phyloP scores from a whole-genome alignment of 2,113 vertebrate species.

The Chinchilla lanigera region DNA sequence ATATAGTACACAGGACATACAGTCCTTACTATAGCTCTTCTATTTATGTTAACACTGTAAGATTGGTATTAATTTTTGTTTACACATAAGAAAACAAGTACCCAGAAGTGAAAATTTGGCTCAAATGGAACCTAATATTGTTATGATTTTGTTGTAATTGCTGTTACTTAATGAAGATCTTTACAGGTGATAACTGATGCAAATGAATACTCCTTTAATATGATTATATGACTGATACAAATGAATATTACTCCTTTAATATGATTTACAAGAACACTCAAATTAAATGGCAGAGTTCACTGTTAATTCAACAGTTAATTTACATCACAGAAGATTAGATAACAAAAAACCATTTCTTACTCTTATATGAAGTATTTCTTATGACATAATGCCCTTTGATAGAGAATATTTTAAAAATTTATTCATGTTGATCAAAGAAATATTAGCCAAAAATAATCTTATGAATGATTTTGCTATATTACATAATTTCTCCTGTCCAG shows the following conservation, averaged over 20 bases:
- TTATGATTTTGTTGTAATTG: not conserved
- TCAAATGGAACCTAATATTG: not conserved
- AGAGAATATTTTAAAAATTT: not conserved
- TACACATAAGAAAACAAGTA: not conserved
- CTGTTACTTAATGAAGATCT: not conserved
- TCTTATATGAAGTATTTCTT: constrained; percentile 9
- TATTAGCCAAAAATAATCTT: not conserved
- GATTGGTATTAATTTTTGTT: not conserved
- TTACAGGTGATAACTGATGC: not conserved
- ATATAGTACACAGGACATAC: not conserved
- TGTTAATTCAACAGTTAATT: not conserved
- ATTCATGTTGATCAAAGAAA: not conserved
- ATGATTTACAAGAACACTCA: not conserved
- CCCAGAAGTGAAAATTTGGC: not conserved
- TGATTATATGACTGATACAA: not conserved
- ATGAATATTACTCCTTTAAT: not conserved
- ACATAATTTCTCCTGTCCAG: not conserved
- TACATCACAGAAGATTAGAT: not conserved
- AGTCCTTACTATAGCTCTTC: not conserved
- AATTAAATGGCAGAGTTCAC: not conserved
- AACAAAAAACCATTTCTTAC: not conserved
- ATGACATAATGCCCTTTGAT: not conserved
- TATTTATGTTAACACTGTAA: not conserved
- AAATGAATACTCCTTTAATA: not conserved
- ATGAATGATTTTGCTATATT: not conserved